A percentile compares a stretch with the other conserved stretches of the same genome.
These are phyloP conservation scores for Onchidella celtica DNA, from an alignment of 2,888 invertebrate genomes.

Conservation along the genomic window DNA sequence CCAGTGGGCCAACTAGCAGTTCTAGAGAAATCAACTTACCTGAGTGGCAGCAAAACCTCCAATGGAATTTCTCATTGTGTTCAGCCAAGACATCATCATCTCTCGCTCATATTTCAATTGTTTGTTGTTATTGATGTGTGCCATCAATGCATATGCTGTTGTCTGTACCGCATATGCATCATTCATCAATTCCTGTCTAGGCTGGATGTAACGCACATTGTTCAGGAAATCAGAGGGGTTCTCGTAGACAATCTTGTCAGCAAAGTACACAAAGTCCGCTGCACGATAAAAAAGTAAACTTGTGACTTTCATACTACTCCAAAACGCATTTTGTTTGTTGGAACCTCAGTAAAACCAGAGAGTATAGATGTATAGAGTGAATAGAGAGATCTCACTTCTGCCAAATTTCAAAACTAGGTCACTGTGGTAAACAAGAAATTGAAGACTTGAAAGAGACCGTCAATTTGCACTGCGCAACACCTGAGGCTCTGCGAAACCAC, in stretches of 20 bases:
- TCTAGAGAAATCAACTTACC: too few species aligned
- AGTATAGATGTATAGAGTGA: too few species aligned
- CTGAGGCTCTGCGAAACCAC: too few species aligned
- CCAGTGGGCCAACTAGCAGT: too few species aligned
- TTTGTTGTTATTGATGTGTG: constrained; percentile 82
- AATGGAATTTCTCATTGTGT: constrained; percentile 77
- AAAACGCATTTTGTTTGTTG: too few species aligned
- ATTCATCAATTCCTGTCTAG: constrained; percentile 88
- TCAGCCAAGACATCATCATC: constrained; percentile 78
- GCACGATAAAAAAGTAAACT: constrained; percentile 50
- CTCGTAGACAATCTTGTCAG: constrained; percentile 69
- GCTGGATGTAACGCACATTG: constrained; percentile 88
- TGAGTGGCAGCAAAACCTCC: constrained; percentile 78
- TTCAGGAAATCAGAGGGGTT: constrained; percentile 74
- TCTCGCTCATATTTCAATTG: constrained; percentile 64
- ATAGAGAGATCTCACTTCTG: too few species aligned
- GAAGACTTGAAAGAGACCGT: too few species aligned
- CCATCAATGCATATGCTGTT: constrained; percentile 94
- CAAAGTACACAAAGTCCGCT: constrained; percentile 75
- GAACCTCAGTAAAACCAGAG: too few species aligned
- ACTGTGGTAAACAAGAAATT: too few species aligned
- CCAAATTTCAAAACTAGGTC: too few species aligned
- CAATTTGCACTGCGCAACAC: too few species aligned
- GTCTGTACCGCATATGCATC: constrained; percentile 96
- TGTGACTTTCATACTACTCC: too few species aligned